phyloP scores from a whole-genome alignment of 2,113 vertebrate species.

The Ptilorrhoa leucosticta region DNA sequence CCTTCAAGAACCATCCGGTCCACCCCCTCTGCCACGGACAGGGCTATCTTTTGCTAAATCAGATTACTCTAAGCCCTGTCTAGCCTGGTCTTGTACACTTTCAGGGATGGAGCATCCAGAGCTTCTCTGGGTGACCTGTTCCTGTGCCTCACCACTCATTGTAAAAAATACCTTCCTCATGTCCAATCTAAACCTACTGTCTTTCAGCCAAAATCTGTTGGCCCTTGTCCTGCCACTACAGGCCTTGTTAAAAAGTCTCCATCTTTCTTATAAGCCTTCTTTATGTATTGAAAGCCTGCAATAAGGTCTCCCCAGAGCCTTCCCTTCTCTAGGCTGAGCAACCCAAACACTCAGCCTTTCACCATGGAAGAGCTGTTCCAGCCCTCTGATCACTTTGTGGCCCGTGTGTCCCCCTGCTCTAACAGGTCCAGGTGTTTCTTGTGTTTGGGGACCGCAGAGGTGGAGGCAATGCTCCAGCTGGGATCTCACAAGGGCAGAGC shows the following conservation, averaged over 20 bases:
- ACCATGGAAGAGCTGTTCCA: no score
- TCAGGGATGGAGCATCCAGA: background rate
- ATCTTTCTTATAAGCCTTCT: background rate
- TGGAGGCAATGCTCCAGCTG: background rate
- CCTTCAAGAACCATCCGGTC: background rate
- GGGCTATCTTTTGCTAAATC: background rate
- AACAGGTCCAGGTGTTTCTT: background rate
- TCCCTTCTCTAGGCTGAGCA: no score
- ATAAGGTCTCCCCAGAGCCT: background rate
- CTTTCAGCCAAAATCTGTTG: background rate
- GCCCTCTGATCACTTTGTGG: background rate
- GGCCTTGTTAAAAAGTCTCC: background rate
- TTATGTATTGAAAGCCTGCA: background rate
- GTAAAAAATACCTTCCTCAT: background rate
- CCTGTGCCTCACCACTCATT: background rate
- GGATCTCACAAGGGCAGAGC: background rate
- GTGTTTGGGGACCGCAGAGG: background rate
- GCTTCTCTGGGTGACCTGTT: background rate
- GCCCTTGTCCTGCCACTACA: background rate
- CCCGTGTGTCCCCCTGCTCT: background rate
- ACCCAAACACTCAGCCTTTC: background rate
- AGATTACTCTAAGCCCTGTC: background rate
- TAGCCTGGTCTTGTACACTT: background rate
- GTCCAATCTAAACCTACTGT: background rate
- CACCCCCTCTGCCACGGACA: accelerated